phyloP scores from a whole-genome alignment of 1,140 invertebrate genomes.

The Tetragnatha versicolor region DNA sequence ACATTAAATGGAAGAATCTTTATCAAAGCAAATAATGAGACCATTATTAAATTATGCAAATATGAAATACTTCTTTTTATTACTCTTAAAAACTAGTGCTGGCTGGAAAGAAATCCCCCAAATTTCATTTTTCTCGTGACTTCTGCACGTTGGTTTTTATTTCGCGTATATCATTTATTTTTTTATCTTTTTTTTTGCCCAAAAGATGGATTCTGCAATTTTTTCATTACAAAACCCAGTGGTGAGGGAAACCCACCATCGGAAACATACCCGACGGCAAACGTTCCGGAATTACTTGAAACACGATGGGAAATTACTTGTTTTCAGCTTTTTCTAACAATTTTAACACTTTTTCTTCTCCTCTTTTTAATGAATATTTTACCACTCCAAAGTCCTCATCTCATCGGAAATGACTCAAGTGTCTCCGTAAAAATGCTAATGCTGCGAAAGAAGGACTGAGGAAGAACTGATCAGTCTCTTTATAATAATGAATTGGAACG shows the following conservation, averaged over 20 bases:
- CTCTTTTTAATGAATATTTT: conserved; percentile 35
- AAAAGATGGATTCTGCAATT: conserved; percentile 19
- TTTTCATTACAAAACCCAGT: conserved; percentile 8
- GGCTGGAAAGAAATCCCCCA: conserved; percentile 5
- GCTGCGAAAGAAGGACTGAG: conserved; percentile 1
- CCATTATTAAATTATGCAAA: conserved; percentile 16
- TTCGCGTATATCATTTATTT: conserved; percentile 6
- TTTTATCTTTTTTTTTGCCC: not conserved
- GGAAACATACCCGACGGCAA: conserved; percentile 25
- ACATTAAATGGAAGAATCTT: not conserved
- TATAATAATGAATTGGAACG: conserved; percentile 1
- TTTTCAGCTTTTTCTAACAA: conserved; percentile 23
- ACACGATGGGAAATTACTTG: conserved; percentile 16
- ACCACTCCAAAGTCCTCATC: not conserved
- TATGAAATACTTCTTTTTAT: not conserved
- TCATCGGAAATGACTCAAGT: conserved; percentile 23
- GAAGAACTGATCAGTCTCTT: too few species aligned
- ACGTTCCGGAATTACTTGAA: conserved; percentile 22
- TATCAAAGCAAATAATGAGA: conserved; percentile 11
- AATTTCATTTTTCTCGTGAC: conserved; percentile 18
- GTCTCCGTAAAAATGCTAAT: conserved; percentile 27
- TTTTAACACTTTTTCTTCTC: conserved; percentile 24
- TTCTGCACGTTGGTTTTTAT: conserved; percentile 18
- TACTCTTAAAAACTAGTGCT: not conserved
- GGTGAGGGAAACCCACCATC: not conserved